A percentile compares a stretch with the other conserved stretches of the same genome.
These are phyloP conservation scores for Neolamprologus multifasciatus DNA, from an alignment of 2,797 vertebrate genomes.

Conservation along the genomic window DNA sequence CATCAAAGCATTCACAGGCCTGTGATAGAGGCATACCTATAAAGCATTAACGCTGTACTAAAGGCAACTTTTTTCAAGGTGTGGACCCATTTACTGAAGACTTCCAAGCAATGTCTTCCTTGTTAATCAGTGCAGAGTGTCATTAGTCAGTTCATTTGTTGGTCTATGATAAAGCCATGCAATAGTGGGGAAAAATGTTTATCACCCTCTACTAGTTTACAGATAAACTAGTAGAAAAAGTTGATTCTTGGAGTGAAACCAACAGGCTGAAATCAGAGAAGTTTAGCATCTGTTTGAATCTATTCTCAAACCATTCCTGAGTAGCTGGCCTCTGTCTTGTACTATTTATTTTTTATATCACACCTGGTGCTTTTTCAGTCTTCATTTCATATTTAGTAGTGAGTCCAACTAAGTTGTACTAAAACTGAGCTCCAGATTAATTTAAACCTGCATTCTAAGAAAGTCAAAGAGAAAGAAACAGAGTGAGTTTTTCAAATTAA, in stretches of 20 bases:
- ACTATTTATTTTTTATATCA: background rate
- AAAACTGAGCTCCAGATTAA: background rate
- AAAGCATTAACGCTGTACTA: background rate
- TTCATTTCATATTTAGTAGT: background rate
- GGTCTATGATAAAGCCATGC: background rate
- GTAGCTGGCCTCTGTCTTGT: background rate
- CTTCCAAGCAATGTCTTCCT: background rate
- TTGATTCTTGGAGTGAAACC: background rate
- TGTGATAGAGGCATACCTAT: background rate
- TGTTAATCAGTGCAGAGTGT: background rate
- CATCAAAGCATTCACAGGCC: conserved; percentile 4
- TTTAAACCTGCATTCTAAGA: background rate
- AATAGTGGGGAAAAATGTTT: background rate
- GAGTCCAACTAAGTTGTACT: background rate
- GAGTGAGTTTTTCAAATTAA: background rate
- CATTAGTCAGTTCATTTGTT: background rate
- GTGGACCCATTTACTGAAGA: background rate
- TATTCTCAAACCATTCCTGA: background rate
- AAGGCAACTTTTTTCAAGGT: background rate
- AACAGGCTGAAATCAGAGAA: background rate
- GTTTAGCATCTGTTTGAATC: background rate
- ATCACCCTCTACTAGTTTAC: background rate
- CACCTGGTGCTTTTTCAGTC: background rate
- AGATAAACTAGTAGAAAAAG: background rate
- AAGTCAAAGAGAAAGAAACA: background rate